Evolutionary conservation across 2,797 vertebrate species (phyloP), one percentile per base, ranked within the genome.

Genomic region (Alectoris magna): DNA sequence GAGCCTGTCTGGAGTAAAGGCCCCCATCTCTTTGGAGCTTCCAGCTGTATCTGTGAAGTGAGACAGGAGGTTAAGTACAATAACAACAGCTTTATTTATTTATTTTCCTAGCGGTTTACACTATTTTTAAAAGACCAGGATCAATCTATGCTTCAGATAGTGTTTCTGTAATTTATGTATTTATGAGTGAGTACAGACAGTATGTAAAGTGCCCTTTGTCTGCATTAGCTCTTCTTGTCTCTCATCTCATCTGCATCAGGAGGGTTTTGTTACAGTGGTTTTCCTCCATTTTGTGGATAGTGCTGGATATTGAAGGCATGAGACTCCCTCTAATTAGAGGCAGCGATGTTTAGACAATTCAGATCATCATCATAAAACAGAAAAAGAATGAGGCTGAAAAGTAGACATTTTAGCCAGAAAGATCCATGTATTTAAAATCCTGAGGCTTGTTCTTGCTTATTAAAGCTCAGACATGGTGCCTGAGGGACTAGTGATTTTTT

Each of bases 401-500:
- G 5, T 56, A 94, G 84, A 51, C 17, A 39, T 87, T 91, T 91
- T 79, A 78, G 26, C 31, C 70, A 87, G 75, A 63, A 84, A 85
- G 27, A 88, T 75, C 31, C n/a, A 17, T 67, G 14, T 83, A 46
- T 89, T 88, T 85, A 67, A 68, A 89, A 79, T 87, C 36, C 21
- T 53, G 63, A 43, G 46, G 29, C 11, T 87, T 60, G 17, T 75
- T 94, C 53, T 80, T 89, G 36, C 80, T 87, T 93, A 73, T 78
- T 91, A 85, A 94, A 91, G 11, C 66, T 81, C 62, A 84, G 69
- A 90, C 39, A 64, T 64, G 51, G 62, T 60, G 38, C 84, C 83
- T 68, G 59, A 94, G 75, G 55, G 69, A 89, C 43, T 39, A 88
- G 22, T 62, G 72, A 62, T 16, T 67, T 90, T 76, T 34, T 34